Conservation (phyloP, 2,888 invertebrate genomes). For the Monopis laevigella region DNA sequence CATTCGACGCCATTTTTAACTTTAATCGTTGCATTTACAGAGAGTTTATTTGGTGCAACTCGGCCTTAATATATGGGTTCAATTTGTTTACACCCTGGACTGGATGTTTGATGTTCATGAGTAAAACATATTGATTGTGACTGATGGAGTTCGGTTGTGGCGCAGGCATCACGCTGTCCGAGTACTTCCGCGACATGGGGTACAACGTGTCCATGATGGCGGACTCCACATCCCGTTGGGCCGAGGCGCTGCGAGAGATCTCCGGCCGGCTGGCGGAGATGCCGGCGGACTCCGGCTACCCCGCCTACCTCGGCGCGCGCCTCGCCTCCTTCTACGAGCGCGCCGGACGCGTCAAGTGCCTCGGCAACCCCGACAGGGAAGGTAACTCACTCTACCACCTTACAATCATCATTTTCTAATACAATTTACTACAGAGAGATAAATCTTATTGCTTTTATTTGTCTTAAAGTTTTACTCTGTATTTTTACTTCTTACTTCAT, state of each 20-base stretch:
- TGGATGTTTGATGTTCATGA: no score
- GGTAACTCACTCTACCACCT: no score
- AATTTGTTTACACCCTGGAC: no score
- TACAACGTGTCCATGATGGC: constrained; percentile 99
- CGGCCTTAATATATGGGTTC: background rate
- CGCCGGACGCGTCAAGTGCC: constrained; percentile 96
- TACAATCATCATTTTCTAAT: no score
- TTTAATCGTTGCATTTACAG: no score
- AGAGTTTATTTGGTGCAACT: background rate
- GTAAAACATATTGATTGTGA: no score
- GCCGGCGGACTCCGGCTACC: constrained; percentile 99
- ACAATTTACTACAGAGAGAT: no score
- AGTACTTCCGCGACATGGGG: constrained; percentile 99
- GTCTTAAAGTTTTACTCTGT: no score
- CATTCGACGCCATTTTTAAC: no score
- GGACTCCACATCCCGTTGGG: constrained; percentile 99
- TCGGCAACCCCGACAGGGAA: constrained; percentile 98
- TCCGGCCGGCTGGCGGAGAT: constrained; percentile 99
- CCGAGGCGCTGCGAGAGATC: constrained; percentile 99
- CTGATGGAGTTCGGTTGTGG: background rate
- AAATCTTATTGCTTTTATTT: no score
- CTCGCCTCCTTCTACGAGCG: constrained; percentile 99
- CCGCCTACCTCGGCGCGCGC: constrained; percentile 97
- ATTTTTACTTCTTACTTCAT: no score
- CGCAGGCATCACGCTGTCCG: constrained; percentile 95